Base-by-base conservation (phyloP, 2,797 vertebrate species). In the Phataginus tetradactyla region DNA sequence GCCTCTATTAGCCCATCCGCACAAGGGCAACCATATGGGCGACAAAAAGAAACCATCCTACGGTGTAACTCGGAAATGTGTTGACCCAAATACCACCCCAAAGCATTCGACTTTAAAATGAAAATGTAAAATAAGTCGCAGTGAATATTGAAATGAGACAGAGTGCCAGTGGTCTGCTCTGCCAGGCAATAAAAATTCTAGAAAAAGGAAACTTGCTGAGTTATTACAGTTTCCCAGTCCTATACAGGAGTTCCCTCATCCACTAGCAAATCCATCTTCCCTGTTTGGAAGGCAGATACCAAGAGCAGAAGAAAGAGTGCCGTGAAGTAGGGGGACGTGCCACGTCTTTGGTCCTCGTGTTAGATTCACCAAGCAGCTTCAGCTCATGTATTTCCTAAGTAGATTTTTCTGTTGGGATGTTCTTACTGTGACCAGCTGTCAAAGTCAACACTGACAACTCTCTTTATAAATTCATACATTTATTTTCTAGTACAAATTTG, bases 41-140 rank as follows among this genome's bases (percentile, higher is more conserved):
- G 29, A 18, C 29, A 51, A 68, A 55, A 80, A 53, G 75, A 84
- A 84, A 90, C 27, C 29, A 29, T 10, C 49, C 86, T 63, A 49
- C 21, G 11, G 15, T 77, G 32, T 37, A 84, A 61, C 34, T 66
- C 71, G n/a, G 77, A 90, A 84, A 79, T 17, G n/a, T 37, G 49
- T 71, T 69, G n/a, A 42, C n/a, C 45, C 83, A 78, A 78, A 83
- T 37, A 34, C 20, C 25, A 85, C 23, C 25, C 37, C 57, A 59
- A 93, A 86, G 21, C 37, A 95, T 51, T 74, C 78, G 88, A 74
- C 57, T 72, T 63, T 63, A 90, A 92, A 95, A 84, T 27, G 37
- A 61, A 90, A 78, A 79, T 25, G 27, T 32, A 75, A 95, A 92
- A 25, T 89, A 85, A 85, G 29, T 66, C 61, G 25, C 34, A 68